Evolutionary conservation across 2,888 invertebrate genomes (phyloP).

Genomic region (Ecliptopera silaceata): DNA sequence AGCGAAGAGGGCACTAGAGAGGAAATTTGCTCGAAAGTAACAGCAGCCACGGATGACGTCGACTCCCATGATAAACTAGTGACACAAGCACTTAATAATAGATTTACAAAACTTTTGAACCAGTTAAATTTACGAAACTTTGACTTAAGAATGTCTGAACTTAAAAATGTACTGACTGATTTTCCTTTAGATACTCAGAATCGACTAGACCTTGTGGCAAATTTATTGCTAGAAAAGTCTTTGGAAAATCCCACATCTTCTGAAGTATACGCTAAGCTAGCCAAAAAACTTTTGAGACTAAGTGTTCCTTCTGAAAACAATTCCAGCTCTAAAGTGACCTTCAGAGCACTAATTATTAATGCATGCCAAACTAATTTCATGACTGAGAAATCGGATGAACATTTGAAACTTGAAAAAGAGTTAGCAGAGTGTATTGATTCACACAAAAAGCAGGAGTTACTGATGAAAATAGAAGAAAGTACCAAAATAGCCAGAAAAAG

Average conservation of each 20-base stretch:
- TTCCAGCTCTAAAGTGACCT: conserved; percentile 81
- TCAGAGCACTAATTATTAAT: conserved; percentile 89
- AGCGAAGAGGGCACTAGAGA: conserved; percentile 92
- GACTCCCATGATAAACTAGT: conserved; percentile 62
- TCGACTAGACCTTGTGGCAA: conserved; percentile 82
- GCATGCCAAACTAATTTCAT: conserved; percentile 96
- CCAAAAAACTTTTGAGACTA: conserved; percentile 86
- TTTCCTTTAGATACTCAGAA: conserved; percentile 2
- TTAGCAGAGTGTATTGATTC: conserved; percentile 74
- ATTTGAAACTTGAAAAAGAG: conserved; percentile 70
- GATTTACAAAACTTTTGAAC: conserved; percentile 94
- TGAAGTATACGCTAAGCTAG: conserved; percentile 94
- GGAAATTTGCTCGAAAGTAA: conserved; percentile 83
- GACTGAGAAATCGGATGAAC: conserved; percentile 89
- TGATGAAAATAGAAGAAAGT: conserved; percentile 87
- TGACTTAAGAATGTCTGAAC: neutral
- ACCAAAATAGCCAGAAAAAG: conserved; percentile 90
- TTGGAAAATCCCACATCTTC: conserved; percentile 97
- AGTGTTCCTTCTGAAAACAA: conserved; percentile 73
- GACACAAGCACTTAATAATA: conserved; percentile 88
- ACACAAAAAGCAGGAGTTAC: conserved; percentile 88
- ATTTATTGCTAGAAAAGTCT: conserved; percentile 96
- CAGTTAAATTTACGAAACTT: conserved; percentile 86
- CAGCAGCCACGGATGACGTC: conserved; percentile 75
- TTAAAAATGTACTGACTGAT: neutral